A percentile compares a stretch with the other conserved stretches of the same genome.
These are phyloP conservation scores for Drosophila mauritiana DNA, from an alignment of 1,140 invertebrate species.

Conservation along the genomic window DNA sequence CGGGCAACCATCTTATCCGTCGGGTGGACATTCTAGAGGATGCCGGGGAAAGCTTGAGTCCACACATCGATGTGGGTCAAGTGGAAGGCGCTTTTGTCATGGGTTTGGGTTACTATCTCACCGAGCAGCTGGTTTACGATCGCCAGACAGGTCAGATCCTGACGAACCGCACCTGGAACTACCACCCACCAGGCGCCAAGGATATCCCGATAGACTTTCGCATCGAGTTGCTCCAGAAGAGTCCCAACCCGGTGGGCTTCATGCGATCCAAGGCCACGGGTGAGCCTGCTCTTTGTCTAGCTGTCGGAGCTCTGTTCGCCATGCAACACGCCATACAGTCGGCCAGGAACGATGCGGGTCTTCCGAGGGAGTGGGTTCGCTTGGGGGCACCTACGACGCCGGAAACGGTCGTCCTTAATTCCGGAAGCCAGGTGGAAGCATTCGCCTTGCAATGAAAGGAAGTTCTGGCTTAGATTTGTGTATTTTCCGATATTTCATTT, in stretches of 20 bases:
- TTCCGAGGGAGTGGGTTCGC: slow-evolving; percentile 85
- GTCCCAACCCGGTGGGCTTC: slow-evolving; percentile 89
- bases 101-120: slow-evolving; percentile 92
- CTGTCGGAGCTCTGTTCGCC: slow-evolving; percentile 88
- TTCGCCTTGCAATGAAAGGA: neutral
- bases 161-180: slow-evolving; percentile 92
- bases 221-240: slow-evolving; percentile 90
- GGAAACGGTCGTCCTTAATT: slow-evolving; percentile 80
- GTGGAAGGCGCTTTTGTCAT: slow-evolving; percentile 91
- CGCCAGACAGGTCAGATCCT: slow-evolving; percentile 88
- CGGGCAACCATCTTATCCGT: slow-evolving; percentile 87
- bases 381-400: slow-evolving; percentile 85
- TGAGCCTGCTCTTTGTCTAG: slow-evolving; percentile 91
- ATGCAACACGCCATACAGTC: slow-evolving; percentile 89
- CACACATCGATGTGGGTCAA: slow-evolving; percentile 91
- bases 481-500: too few species aligned
- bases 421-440: slow-evolving; percentile 48
- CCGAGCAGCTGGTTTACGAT: slow-evolving; percentile 89
- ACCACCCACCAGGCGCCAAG: slow-evolving; percentile 91
- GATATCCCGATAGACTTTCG: slow-evolving; percentile 94
- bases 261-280: slow-evolving; percentile 92
- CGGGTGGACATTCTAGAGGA: slow-evolving; percentile 91
- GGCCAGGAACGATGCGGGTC: slow-evolving; percentile 87
- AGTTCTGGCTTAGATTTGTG: neutral
- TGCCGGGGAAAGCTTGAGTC: slow-evolving; percentile 89